These are phyloP conservation scores for Acanthoscelides obtectus DNA, from an alignment of 2,888 invertebrate genomes.

Conservation along the genomic window DNA sequence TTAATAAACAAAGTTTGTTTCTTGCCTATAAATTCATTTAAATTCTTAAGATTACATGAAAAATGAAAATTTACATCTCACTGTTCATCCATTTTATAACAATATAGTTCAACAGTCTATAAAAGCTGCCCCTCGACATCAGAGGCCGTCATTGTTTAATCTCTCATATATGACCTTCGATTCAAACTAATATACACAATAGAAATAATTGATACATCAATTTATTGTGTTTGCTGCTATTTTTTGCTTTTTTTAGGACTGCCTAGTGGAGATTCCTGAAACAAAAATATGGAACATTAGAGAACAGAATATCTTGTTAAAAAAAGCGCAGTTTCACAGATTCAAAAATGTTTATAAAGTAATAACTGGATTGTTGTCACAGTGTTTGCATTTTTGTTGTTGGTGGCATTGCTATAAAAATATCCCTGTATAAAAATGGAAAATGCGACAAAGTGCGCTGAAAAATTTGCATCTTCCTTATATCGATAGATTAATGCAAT, in stretches of 20 bases:
- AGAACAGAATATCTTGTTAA: too few relatives aligned
- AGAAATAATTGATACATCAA: background rate
- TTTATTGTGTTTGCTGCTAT: conserved; percentile 21
- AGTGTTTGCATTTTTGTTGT: too few relatives aligned
- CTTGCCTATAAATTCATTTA: conserved; percentile 1
- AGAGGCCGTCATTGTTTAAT: conserved; percentile 5
- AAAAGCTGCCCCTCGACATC: conserved; percentile 21
- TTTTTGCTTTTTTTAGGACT: conserved; percentile 38
- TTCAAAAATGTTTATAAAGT: too few relatives aligned
- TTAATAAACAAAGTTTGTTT: conserved; percentile 22
- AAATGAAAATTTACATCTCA: conserved; percentile 22
- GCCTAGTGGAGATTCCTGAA: conserved; percentile 37
- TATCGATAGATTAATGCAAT: too few relatives aligned
- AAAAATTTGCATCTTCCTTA: too few relatives aligned
- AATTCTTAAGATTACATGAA: background rate
- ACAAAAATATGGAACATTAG: too few relatives aligned
- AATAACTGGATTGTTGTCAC: too few relatives aligned
- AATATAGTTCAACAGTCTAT: conserved; percentile 27
- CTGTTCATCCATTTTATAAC: conserved; percentile 25
- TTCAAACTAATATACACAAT: background rate
- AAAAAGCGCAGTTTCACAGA: too few relatives aligned
- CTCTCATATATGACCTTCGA: background rate
- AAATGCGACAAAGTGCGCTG: too few relatives aligned
- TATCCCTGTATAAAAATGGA: too few relatives aligned
- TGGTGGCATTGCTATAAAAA: too few relatives aligned